These are phyloP conservation scores for Porites evermanni DNA, from an alignment of 92 coral and sea anemone species.

Conservation along the genomic window DNA sequence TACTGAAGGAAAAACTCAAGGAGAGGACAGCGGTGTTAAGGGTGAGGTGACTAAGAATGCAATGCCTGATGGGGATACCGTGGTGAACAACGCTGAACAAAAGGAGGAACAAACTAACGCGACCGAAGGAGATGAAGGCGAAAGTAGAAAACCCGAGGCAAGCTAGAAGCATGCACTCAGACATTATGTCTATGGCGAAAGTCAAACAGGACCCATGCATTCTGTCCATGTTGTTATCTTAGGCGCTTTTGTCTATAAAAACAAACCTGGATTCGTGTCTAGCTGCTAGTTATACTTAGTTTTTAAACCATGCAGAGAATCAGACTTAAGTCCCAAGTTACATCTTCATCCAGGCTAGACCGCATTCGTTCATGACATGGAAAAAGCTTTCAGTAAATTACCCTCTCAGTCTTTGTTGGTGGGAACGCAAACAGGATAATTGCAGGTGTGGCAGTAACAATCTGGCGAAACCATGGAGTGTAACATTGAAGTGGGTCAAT, in stretches of 20 bases:
- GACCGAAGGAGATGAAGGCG: not conserved
- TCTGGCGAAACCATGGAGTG: too few species aligned
- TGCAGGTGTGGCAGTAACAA: too few species aligned
- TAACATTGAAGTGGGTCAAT: too few species aligned
- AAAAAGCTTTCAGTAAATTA: too few species aligned
- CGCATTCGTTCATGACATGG: too few species aligned
- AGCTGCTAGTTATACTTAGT: not conserved
- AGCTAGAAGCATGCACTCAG: not conserved
- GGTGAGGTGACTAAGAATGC: not conserved
- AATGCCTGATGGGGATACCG: not conserved
- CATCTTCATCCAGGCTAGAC: not conserved
- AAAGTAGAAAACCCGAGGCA: not conserved
- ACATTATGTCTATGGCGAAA: not conserved
- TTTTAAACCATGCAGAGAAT: not conserved
- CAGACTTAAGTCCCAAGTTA: too few species aligned
- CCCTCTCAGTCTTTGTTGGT: too few species aligned
- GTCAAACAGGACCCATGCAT: not conserved
- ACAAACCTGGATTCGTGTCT: not conserved
- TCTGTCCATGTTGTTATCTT: not conserved
- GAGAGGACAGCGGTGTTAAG: not conserved
- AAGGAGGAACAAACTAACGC: not conserved
- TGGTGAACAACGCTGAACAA: not conserved
- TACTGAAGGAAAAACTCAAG: not conserved
- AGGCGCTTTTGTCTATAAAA: not conserved
- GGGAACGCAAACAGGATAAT: too few species aligned